phyloP scores from a whole-genome alignment of 2,888 invertebrate genomes.

The Rotaria macrura region DNA sequence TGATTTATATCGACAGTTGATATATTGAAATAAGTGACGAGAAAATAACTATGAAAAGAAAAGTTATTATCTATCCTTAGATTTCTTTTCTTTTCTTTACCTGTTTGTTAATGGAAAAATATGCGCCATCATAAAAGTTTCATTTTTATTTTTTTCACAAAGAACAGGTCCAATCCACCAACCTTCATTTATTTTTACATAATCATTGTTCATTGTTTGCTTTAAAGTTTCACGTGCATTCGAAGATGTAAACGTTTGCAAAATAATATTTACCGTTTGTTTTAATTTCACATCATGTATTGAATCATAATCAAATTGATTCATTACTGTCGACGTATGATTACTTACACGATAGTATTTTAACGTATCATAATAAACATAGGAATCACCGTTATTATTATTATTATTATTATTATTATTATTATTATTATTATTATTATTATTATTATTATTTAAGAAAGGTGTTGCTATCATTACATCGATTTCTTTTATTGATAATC shows the following conservation, averaged over 20 bases:
- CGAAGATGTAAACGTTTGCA: background rate
- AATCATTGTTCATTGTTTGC: background rate
- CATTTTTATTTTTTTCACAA: conserved; percentile 17
- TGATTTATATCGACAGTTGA: conserved; percentile 26
- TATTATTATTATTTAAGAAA: background rate
- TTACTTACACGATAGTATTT: background rate
- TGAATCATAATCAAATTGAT: background rate
- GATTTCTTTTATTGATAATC: background rate
- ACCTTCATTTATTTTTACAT: background rate
- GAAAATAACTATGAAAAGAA: background rate
- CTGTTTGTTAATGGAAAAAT: background rate
- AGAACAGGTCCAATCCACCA: conserved; percentile 20
- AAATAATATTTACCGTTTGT: background rate
- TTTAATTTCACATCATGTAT: background rate
- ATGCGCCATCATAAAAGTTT: conserved; percentile 11
- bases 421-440: background rate
- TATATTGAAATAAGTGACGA: conserved; percentile 6
- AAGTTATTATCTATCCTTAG: background rate
- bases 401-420: background rate
- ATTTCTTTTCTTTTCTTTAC: background rate
- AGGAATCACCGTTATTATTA: background rate
- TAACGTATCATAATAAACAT: background rate
- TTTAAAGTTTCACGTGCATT: conserved; percentile 15
- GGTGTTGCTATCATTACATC: background rate
- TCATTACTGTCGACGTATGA: too few relatives aligned